These are phyloP conservation scores for Eurystomus gularis DNA, from an alignment of 2,113 vertebrate genomes.

Conservation along the genomic window DNA sequence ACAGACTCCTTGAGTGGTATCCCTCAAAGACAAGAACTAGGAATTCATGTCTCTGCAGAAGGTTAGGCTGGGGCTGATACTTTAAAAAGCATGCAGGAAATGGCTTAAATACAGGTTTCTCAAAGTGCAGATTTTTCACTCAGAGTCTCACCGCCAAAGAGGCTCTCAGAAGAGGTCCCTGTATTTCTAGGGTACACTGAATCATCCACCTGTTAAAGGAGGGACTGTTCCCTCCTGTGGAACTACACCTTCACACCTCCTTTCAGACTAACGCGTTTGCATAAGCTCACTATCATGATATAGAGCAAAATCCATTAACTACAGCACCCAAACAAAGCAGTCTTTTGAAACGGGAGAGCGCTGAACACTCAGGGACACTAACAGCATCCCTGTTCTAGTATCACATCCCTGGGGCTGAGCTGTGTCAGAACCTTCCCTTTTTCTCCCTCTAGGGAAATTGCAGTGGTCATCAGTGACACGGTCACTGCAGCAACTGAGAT, in stretches of 20 bases:
- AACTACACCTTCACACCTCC: neutral
- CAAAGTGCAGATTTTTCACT: neutral
- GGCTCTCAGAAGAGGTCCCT: neutral
- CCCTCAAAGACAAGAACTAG: neutral
- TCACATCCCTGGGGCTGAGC: too few relatives aligned
- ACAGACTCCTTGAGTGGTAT: neutral
- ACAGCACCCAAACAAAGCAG: neutral
- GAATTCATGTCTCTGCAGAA: neutral
- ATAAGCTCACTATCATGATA: accelerated
- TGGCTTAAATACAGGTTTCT: neutral
- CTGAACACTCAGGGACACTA: neutral
- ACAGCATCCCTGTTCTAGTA: too few relatives aligned
- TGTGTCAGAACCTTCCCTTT: neutral
- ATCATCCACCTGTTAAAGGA: neutral
- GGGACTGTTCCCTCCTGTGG: neutral
- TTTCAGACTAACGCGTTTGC: neutral
- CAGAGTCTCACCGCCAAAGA: neutral
- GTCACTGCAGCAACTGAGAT: neutral
- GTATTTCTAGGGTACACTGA: accelerated
- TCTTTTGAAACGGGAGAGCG: neutral
- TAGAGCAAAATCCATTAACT: neutral
- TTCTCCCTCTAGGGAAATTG: neutral
- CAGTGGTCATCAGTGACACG: neutral
- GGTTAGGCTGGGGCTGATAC: neutral
- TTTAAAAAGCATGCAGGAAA: neutral